phyloP scores from a whole-genome alignment of 2,888 invertebrate genomes.

The Lasioglossum calceatum region DNA sequence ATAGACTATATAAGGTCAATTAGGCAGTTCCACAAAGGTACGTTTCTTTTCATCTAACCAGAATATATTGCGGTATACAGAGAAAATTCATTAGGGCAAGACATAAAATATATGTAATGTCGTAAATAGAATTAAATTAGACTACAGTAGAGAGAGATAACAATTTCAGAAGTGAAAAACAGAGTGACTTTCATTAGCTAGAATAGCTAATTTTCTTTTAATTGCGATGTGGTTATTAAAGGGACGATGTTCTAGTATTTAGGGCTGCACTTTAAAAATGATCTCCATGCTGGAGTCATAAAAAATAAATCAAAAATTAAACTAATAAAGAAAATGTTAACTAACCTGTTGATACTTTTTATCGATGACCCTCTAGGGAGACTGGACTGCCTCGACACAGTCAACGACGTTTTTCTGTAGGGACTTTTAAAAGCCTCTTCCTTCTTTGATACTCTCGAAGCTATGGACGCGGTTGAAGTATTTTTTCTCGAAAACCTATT shows the following conservation, averaged over 20 bases:
- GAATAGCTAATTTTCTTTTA: background rate
- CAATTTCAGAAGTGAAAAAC: background rate
- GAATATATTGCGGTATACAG: background rate
- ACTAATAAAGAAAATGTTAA: background rate
- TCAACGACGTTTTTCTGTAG: conserved; percentile 65
- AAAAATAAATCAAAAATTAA: too few relatives aligned
- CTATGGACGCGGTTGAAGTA: conserved; percentile 80
- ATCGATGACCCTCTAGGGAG: conserved; percentile 51
- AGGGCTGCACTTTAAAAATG: background rate
- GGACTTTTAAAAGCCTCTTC: conserved; percentile 51
- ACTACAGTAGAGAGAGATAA: too few relatives aligned
- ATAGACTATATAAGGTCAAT: background rate
- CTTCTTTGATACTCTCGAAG: conserved; percentile 84
- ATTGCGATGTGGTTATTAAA: background rate
- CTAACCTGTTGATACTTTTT: conserved; percentile 50
- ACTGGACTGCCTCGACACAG: conserved; percentile 70
- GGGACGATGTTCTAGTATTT: background rate
- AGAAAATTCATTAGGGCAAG: background rate
- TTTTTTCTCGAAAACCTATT: conserved; percentile 82
- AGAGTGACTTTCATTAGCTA: background rate
- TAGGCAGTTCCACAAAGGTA: background rate
- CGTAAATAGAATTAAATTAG: background rate
- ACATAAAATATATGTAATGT: background rate
- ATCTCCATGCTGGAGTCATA: background rate
- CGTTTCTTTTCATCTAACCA: background rate